Evolutionary conservation across 2,797 vertebrate genomes (phyloP), one percentile per base, ranked within the genome.

Genomic region (Dryobates pubescens): DNA sequence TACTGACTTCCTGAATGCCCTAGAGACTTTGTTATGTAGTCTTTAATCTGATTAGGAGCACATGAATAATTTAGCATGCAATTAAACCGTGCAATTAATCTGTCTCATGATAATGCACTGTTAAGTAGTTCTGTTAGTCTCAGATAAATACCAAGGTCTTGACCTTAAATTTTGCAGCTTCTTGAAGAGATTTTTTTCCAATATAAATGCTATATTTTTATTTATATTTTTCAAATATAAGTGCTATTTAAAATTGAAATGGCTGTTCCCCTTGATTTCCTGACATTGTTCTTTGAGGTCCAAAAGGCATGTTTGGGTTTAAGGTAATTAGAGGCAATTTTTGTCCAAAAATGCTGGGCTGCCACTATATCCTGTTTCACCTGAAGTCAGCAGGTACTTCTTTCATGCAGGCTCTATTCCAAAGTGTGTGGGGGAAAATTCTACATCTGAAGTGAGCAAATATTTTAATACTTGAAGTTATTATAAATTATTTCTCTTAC

Each of bases 11-110:
- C 20, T 68, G 86, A 74, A 45, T 82, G 30, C 59, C 68, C 45
- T 68, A 74, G 36, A 63, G 23, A 11, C 30, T 68, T 67, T 88
- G 54, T 85, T 86, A 38, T n/a, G 20, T 71, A 86, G 63, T 68
- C 68, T 75, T 90, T 92, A 86, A 86, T 92, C 81, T 86, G 76
- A 86, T 88, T 82, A 88, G 76, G 24, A 75, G 27, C 30, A 56
- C 38, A 30, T 17, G 0, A 88, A 82, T 86, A 78, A 75, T 90
- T 71, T 79, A 86, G 45, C 3, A 0, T 82, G 43, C 0, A 0
- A 78, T 88, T 90, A 75, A 88, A 59, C 32, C 38, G 23, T 79
- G 18, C 75, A 75, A 82, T 88, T 90, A 79, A 72, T 88, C 88
- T 90, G 43, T 54, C 45, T 49, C 51, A 20, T 82, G 32, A 8